Evolutionary conservation across 2,113 vertebrate genomes (phyloP), one percentile per base, ranked within the genome.

Genomic region (Thamnophis sirtalis): DNA sequence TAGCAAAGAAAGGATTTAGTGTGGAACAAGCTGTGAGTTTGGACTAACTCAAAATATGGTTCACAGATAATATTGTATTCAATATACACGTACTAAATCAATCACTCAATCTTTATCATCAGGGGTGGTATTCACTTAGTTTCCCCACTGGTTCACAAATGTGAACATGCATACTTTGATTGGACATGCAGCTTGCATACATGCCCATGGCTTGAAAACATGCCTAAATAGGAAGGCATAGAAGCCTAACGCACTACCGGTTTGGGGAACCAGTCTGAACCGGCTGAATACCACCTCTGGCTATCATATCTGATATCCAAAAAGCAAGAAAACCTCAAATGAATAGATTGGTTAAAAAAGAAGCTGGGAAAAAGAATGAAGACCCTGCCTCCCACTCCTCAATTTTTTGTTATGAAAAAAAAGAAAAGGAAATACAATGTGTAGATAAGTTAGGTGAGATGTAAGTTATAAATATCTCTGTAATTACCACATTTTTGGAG

Each of bases 361-460:
- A 80, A 80, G 15, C 33, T 80, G 33, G n/a, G 2, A 21, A 19
- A 68, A 68, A n/a, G 10, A 73, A 38, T 73, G 33, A 80, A 80
- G 33, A 80, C 2, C n/a, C 6, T 38, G 15, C 33, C 15, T 68
- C 0, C 3, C 7, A 43, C 26, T 0, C 4, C 1, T 4, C 4
- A n/a, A 63, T 28, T 11, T 9, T 63, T 26, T 28, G 9, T 63
- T 26, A 22, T 26, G 22, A 26, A 63, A 28, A 63, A 11, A 3
- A 33, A 73, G 15, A 17, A 38, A 7, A 80, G 6, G 6, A 19
- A 80, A 38, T 68, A 33, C 26, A n/a, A 4, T 17, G n/a, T 80
- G 15, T 80, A 38, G 33, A 80, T 38, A 17, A 80, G 38, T 21
- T 80, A 80, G 68, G 33, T 80, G 68, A 80, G 15, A 38, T 38